phyloP scores from a whole-genome alignment of 2,113 vertebrate genomes.

The Mirounga angustirostris region DNA sequence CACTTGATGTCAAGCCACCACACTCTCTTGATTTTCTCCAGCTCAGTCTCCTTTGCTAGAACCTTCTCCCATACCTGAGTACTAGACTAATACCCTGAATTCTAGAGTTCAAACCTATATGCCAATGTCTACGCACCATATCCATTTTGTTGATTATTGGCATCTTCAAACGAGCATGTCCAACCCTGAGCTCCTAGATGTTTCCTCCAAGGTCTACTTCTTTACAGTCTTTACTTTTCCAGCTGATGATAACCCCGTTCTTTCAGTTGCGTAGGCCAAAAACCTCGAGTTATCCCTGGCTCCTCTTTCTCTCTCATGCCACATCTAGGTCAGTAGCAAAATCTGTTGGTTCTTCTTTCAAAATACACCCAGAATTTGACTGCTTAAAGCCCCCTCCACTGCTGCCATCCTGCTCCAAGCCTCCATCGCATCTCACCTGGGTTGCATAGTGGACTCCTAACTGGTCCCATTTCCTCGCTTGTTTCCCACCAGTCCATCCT shows the following conservation, averaged over 20 bases:
- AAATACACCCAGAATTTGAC: not conserved
- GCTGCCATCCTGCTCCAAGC: too few relatives aligned
- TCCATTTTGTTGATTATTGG: not conserved
- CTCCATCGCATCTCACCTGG: accelerated
- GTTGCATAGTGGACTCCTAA: too few relatives aligned
- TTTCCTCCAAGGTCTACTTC: not conserved
- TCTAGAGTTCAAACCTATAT: not conserved
- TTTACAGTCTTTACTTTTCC: not conserved
- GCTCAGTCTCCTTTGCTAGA: not conserved
- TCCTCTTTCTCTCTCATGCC: not conserved
- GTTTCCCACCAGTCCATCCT: not conserved
- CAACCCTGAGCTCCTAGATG: not conserved
- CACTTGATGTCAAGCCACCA: not conserved
- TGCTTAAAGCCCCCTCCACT: not conserved
- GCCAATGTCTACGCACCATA: not conserved
- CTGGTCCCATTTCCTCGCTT: not conserved
- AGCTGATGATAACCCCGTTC: not conserved
- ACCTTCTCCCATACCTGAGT: not conserved
- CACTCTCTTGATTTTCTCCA: not conserved
- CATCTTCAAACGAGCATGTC: not conserved
- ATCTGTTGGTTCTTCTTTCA: not conserved
- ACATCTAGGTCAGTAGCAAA: not conserved
- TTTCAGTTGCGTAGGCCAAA: not conserved
- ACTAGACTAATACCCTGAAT: not conserved
- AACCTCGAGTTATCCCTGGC: not conserved